Base-by-base conservation (phyloP, 2,113 vertebrate species). In the Crotalus viridis region DNA sequence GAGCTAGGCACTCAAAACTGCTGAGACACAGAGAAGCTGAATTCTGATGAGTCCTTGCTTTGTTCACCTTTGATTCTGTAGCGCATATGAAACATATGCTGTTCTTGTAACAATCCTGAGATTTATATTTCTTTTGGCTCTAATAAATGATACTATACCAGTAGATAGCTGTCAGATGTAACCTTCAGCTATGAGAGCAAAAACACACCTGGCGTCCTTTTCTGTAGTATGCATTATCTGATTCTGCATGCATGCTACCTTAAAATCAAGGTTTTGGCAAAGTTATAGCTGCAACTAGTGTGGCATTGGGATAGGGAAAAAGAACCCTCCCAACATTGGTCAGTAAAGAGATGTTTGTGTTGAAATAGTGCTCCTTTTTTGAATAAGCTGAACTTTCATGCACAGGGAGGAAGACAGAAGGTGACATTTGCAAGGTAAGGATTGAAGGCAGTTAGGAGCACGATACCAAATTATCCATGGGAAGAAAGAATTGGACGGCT, bases 401-500 rank as follows among this genome's bases (percentile, higher is more conserved):
- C 96, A 96, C 94, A 93, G 91, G 26, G 85, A 94, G 93, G 95
- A 91, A 94, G 97, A 96, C 94, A 94, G 94, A 95, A 97, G 95
- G 95, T 94, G 96, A 91, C 93, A 90, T 81, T 90, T 95, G 95
- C 96, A 92, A 95, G 94, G 93, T 92, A 28, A 93, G 96, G 95
- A 93, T 92, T 92, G 93, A 94, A 55, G 94, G 94, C 2, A 43
- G 94, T 85, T 90, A 93, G 96, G 97, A 90, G 92, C 57, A 95
- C 0, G 43, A 95, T 91, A 89, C 21, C 0, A 93, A 52, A 5
- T 97, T 97, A 98, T 93, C 99, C 99, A 39, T 99, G 99, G 93
- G 99, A 99, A 51, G 99, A 99, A 96, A 99, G 98, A 81, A 99
- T 99, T 92, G 99, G 99, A 26, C 99, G 98, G 96, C 99, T 99